These are phyloP conservation scores for Rhinoptilus africanus DNA, from an alignment of 2,113 vertebrate species.

Conservation along the genomic window DNA sequence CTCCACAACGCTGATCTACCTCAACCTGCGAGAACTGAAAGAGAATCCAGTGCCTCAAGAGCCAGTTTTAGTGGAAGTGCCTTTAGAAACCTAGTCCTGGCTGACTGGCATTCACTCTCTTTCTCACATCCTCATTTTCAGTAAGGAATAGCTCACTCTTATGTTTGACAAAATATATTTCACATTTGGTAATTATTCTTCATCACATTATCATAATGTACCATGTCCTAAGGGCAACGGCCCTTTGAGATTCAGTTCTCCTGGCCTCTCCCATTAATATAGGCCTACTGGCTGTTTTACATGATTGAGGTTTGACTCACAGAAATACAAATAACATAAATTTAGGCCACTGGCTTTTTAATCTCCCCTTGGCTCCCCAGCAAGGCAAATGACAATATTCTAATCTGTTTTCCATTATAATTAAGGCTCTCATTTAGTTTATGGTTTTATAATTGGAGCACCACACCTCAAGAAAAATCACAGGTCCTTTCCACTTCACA, in stretches of 20 bases:
- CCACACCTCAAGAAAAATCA: conserved; percentile 43
- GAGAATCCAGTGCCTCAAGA: neutral
- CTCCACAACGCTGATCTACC: neutral
- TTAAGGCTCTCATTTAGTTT: conserved; percentile 59
- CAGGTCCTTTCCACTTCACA: neutral
- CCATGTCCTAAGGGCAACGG: conserved; percentile 53
- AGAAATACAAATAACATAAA: conserved; percentile 68
- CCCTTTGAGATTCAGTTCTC: conserved; percentile 56
- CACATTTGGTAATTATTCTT: conserved; percentile 66
- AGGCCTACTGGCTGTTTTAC: conserved; percentile 61
- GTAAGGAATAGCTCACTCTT: conserved; percentile 19
- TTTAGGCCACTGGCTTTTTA: conserved; percentile 61
- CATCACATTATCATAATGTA: conserved; percentile 66
- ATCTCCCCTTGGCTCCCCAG: conserved; percentile 40
- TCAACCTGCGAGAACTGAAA: neutral
- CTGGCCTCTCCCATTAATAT: conserved; percentile 62
- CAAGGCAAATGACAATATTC: conserved; percentile 56
- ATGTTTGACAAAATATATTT: conserved; percentile 57
- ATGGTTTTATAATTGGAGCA: conserved; percentile 53
- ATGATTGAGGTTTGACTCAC: conserved; percentile 49
- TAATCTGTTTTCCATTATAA: conserved; percentile 58
- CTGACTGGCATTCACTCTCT: neutral
- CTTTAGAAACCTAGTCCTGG: neutral
- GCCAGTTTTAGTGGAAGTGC: neutral
- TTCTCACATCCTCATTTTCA: conserved; percentile 36